Evolutionary conservation across 2,888 invertebrate species (phyloP), one percentile per base, ranked within the genome.

Genomic region (Caenorhabditis virilis): DNA sequence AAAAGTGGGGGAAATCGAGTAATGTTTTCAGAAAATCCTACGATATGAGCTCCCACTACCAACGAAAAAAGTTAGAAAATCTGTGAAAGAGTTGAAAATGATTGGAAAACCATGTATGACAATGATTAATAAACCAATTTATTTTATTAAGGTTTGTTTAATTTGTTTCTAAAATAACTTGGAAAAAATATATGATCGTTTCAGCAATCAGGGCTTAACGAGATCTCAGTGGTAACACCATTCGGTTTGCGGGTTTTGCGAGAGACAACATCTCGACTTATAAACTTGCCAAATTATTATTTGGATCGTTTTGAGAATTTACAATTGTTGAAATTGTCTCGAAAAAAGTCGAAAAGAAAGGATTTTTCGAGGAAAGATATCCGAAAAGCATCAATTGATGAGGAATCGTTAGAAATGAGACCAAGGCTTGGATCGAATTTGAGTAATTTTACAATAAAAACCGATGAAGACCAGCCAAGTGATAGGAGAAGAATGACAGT

Each of bases 121-220:
- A n/a, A 23, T 63, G 26, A 18, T 27, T 3, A 55, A 55, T 43
- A 23, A 55, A 33, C 47, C 48, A 35, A 42, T 41, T 2, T 33
- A 49, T 13, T 23, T 18, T 35, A 49, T 25, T n/a, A 42, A 39
- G 30, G 43, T 45, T 13, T 4, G n/a, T n/a, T n/a, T n/a, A n/a
- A n/a, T n/a, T n/a, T n/a, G n/a, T n/a, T n/a, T 13, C 13, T 22
- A 36, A 9, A n/a, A 9, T 5, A 36, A 13, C 5, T 7, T n/a
- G 5, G 5, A n/a, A 13, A n/a, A 36, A n/a, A 15, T 5, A 13
- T 13, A 9, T 5, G n/a, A 36, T 27, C 18, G 45, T 55, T 56
- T 16, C 47, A 63, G 54, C 63, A 63, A 63, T 52, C 63, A 0
- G 54, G 58, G 26, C 42, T 63, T 36, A 63, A 63, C 38, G 57